Base-by-base conservation (phyloP, 2,888 invertebrate species). In the Latrodectus elegans region DNA sequence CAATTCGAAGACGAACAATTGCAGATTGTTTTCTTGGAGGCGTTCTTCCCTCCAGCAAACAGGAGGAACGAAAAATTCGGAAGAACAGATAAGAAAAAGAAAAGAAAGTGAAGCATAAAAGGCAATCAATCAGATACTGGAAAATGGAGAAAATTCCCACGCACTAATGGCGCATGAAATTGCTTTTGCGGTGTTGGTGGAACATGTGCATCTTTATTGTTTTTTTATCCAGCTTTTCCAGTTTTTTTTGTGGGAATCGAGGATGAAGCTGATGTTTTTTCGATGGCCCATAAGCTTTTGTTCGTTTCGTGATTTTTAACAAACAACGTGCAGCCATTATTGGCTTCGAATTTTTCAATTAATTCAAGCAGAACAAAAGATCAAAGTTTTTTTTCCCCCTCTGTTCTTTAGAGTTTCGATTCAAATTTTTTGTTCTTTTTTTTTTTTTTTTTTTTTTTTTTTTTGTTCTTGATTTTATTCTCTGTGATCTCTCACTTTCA, bases 111-210 rank as follows among this genome's bases (percentile, higher is more conserved):
- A 73, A 65, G 72, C 73, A 84, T 84, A 84, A 78, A 84, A 84
- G 78, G 84, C 84, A 84, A 84, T 84, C 84, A 84, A 84, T 84
- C 84, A 84, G 84, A 73, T 78, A 72, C 84, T 78, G 65, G 84
- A 84, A 84, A 84, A 84, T 84, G 84, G 77, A 77, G 84, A 80
- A 85, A 85, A 85, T 85, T 85, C 85, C 85, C 85, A 85, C 85
- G 85, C 85, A 74, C 79, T 85, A 85, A 85, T 85, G 85, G 85
- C 79, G 85, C 85, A 78, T 85, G 85, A 85, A 85, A 85, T 85
- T 85, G 85, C 73, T 79, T 80, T 80, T 85, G 85, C 85, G 85
- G 85, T 85, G 85, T 74, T 75, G 74, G 85, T 80, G 64, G 77
- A 74, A 85, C 85, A 82, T 75, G 82, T 75, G 75, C 82, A 82